phyloP scores from a whole-genome alignment of 2,888 invertebrate species.

The Zygaena filipendulae region DNA sequence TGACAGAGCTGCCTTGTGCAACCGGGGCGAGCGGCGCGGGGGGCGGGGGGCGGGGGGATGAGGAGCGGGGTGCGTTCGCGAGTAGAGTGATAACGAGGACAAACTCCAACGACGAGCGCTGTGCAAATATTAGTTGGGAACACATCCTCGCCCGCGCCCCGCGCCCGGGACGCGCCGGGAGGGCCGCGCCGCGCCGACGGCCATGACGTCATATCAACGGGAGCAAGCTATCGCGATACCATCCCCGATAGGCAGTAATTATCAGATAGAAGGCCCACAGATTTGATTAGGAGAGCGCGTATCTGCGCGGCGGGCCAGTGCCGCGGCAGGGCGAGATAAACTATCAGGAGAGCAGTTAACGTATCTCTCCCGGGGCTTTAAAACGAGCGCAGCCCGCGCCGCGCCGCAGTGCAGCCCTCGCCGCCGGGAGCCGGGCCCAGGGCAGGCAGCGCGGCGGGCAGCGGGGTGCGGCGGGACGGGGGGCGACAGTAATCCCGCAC shows the following conservation, averaged over 20 bases:
- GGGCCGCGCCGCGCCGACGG: conserved; percentile 6
- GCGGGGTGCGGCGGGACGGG: conserved; percentile 12
- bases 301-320: conserved; percentile 23
- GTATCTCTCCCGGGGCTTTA: conserved; percentile 8
- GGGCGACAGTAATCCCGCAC: conserved; percentile 9
- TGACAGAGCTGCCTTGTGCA: conserved; percentile 15
- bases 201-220: conserved; percentile 29
- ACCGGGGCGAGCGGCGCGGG: conserved; percentile 14
- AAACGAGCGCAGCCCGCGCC: conserved; percentile 10
- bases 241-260: conserved; percentile 55
- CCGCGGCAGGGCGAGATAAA: conserved; percentile 12
- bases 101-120: conserved; percentile 37
- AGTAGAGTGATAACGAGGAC: conserved; percentile 40
- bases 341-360: conserved; percentile 9
- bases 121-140: conserved; percentile 47
- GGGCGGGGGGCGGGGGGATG: conserved; percentile 13
- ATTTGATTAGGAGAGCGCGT: conserved; percentile 56
- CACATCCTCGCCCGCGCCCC: conserved; percentile 19
- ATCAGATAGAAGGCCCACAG: conserved; percentile 56
- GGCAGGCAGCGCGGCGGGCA: conserved; percentile 7
- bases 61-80: conserved; percentile 32
- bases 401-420: conserved; percentile 12
- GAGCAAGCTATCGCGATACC: conserved; percentile 45
- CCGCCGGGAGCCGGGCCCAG: conserved; percentile 5
- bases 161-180: conserved; percentile 13